Evolutionary conservation across 2,888 invertebrate genomes (phyloP), one percentile per base, ranked within the genome.

Genomic region (Melinaea menophilus): DNA sequence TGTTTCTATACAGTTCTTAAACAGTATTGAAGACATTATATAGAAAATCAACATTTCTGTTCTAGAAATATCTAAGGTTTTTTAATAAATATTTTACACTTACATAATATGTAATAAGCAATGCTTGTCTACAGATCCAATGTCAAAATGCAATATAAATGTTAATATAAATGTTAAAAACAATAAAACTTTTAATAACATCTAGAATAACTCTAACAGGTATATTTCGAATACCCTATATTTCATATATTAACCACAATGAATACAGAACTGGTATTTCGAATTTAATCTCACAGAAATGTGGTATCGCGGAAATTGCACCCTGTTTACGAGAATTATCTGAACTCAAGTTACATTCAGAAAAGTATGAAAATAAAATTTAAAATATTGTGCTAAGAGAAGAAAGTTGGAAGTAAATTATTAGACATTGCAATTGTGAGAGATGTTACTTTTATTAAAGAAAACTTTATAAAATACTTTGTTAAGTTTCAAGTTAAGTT

Each of bases 231-330:
- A 51, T 51, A 51, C 51, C 31, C 31, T 51, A 51, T 51, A 34
- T 61, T 56, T 61, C 37, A 61, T 61, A n/a, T 51, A 51, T 51
- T 56, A 63, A 62, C 56, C 56, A 51, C 62, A 65, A 78, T 81
- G 83, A 81, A 82, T 84, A 82, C 81, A 79, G 82, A 81, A 81
- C 80, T 78, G 81, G 81, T 84, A 85, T 85, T 87, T 85, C 85
- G 85, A 88, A 86, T 89, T 89, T 89, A 89, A 89, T 89, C 88
- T 88, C 84, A 83, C 83, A 85, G 85, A 88, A 87, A 86, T 88
- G 88, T 81, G 85, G 84, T 88, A 86, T 84, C 81, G 84, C 78
- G 81, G 82, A 82, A 84, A 86, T 86, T 87, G 88, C 85, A 78
- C 81, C 81, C 81, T 86, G 85, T 87, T 86, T 86, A 86, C 84